Evolutionary conservation across 2,888 invertebrate genomes (phyloP).

Genomic region (Drosophila cracens): DNA sequence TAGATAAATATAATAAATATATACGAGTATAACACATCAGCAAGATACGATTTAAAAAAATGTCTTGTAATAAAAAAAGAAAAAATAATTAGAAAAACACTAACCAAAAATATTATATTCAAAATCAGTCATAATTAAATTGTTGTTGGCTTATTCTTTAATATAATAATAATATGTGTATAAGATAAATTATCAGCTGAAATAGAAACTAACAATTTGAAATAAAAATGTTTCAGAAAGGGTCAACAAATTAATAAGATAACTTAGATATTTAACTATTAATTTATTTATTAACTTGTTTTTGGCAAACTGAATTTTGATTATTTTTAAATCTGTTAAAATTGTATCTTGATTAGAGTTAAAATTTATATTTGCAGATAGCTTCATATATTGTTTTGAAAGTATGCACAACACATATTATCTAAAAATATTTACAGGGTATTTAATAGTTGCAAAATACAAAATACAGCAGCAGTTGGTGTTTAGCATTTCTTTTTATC

Average conservation of each 20-base stretch:
- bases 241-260: not conserved
- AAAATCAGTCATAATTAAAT: no score
- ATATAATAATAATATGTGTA: no score
- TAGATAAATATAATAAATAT: no score
- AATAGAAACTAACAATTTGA: not conserved
- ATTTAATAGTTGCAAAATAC: conserved; percentile 4
- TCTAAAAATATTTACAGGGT: not conserved
- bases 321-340: not conserved
- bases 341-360: not conserved
- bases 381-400: not conserved
- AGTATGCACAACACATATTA: no score
- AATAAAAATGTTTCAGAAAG: not conserved
- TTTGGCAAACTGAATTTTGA: not conserved
- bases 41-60: no score
- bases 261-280: no score
- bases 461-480: not conserved
- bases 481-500: conserved; percentile 22
- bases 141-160: no score
- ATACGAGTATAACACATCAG: no score
- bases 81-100: no score
- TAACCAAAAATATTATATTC: no score
- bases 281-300: not conserved
- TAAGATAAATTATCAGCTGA: not conserved
- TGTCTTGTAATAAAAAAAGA: no score
- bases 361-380: not conserved